These are phyloP conservation scores for Setipinna tenuifilis DNA, from an alignment of 2,797 vertebrate genomes.

Conservation along the genomic window DNA sequence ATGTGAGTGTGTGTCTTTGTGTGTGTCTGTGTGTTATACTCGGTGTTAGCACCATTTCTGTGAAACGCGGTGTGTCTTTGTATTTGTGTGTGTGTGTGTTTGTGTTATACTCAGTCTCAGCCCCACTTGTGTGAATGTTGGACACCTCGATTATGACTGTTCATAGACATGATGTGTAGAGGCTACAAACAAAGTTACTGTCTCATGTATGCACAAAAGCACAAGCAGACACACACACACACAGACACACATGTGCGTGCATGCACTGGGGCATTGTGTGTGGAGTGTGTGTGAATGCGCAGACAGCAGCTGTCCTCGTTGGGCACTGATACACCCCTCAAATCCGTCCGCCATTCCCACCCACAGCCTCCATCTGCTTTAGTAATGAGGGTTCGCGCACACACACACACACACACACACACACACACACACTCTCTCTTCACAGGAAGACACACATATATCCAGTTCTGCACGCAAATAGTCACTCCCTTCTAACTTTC, in stretches of 20 bases:
- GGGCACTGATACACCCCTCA: conserved; percentile 59
- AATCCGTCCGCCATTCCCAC: conserved; percentile 63
- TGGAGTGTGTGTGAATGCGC: conserved; percentile 12
- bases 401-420: background rate
- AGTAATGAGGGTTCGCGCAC: background rate
- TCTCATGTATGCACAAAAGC: too few relatives aligned
- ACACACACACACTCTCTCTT: conserved; percentile 24
- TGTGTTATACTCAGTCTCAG: background rate
- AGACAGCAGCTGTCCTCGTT: conserved; percentile 57
- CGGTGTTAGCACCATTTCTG: background rate
- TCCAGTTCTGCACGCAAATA: conserved; percentile 24
- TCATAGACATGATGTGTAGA: background rate
- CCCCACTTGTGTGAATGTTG: background rate
- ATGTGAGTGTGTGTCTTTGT: too few relatives aligned
- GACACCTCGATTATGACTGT: background rate
- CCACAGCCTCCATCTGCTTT: conserved; percentile 69
- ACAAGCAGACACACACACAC: conserved; percentile 52
- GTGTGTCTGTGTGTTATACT: too few relatives aligned
- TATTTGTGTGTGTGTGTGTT: too few relatives aligned
- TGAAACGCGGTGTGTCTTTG: background rate
- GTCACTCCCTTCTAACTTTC: background rate
- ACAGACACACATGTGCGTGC: background rate
- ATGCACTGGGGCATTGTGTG: background rate
- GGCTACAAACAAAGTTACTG: background rate
- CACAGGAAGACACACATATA: conserved; percentile 29